phyloP scores from a whole-genome alignment of 2,797 vertebrate genomes.

The Lepilemur ruficaudatus region DNA sequence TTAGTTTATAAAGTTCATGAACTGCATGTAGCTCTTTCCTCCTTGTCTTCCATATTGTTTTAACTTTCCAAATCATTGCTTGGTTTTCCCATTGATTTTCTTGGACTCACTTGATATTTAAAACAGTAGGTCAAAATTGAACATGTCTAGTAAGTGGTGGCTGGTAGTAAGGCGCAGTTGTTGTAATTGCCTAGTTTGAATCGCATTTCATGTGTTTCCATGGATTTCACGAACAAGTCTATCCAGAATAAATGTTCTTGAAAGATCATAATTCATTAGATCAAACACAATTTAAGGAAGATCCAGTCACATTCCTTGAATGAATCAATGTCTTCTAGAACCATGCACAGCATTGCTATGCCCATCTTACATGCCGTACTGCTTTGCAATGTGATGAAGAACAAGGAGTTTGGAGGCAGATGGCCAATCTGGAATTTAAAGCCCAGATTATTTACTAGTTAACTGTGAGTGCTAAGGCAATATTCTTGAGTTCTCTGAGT shows the following conservation, averaged over 20 bases:
- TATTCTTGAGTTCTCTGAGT: background rate
- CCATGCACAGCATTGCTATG: background rate
- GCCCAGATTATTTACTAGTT: background rate
- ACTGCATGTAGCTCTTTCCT: background rate
- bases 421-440: background rate
- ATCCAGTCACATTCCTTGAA: background rate
- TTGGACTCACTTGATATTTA: background rate
- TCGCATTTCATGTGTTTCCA: background rate
- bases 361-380: background rate
- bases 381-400: background rate
- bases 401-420: background rate
- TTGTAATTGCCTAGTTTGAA: background rate
- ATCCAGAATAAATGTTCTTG: background rate
- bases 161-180: background rate
- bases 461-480: background rate
- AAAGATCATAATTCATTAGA: background rate
- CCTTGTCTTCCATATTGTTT: background rate
- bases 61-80: background rate
- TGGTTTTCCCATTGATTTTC: background rate
- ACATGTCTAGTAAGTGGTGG: background rate
- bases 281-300: background rate
- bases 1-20: background rate
- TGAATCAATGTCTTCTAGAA: background rate
- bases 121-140: conserved; percentile 17
- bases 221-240: background rate